A percentile compares a stretch with the other conserved stretches of the same genome.
Conservation (phyloP, 1,140 invertebrate genomes). For the roundworm (Caenorhabditis elegans) region WBcel235 BX284603.4:10617501-10618000, state of each 20-base stretch:
- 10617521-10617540: no score
- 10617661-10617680: conserved; percentile 53
- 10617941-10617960: background rate
- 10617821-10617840: conserved; percentile 37
- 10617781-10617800: conserved; percentile 62
- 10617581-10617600: no score
- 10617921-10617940: no score
- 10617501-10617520: no score
- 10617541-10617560: no score
- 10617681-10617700: conserved; percentile 53
- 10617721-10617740: conserved; percentile 65
- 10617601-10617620: conserved; percentile 52
- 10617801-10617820: conserved; percentile 30
- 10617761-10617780: conserved; percentile 59
- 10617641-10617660: conserved; percentile 63
- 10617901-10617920: conserved; percentile 12
- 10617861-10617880: background rate
- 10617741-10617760: conserved; percentile 61
- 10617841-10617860: background rate
- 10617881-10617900: background rate
- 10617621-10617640: conserved; percentile 59
- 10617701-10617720: conserved; percentile 42
- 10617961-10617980: conserved; percentile 15
- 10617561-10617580: no score
- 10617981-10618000: no score